A percentile compares a stretch with the other conserved stretches of the same genome.
Conservation (phyloP, 2,888 invertebrate species). For the Drosophila heteroneura region DNA sequence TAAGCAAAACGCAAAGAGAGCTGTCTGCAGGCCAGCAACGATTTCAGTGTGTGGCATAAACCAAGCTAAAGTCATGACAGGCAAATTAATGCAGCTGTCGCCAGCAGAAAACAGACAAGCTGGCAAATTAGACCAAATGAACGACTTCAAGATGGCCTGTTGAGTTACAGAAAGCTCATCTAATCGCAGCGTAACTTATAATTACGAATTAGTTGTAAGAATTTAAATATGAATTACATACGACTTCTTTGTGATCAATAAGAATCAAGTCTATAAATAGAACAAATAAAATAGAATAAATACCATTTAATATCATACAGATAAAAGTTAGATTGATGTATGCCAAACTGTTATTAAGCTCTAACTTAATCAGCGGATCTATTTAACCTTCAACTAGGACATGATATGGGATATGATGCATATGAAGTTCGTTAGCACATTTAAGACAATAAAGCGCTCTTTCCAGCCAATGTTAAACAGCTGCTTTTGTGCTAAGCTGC, state of each 20-base stretch:
- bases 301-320: neutral
- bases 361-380: neutral
- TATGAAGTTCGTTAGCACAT: slow-evolving; percentile 9
- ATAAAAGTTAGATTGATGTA: neutral
- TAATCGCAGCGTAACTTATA: neutral
- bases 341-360: neutral
- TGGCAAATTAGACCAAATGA: neutral
- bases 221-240: neutral
- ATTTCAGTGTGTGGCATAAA: slow-evolving; percentile 40
- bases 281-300: neutral
- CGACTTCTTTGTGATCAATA: neutral
- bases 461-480: slow-evolving; percentile 2
- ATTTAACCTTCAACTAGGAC: neutral
- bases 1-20: slow-evolving; percentile 27
- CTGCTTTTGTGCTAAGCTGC: slow-evolving; percentile 21
- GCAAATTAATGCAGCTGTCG: slow-evolving; percentile 65
- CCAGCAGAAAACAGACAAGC: slow-evolving; percentile 22
- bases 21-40: slow-evolving; percentile 16
- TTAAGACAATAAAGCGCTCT: slow-evolving; percentile 12
- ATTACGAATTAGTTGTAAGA: neutral
- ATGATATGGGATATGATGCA: too few relatives aligned
- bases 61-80: slow-evolving; percentile 55
- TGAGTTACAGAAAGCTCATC: neutral
- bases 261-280: neutral
- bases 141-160: slow-evolving; percentile 16